phyloP scores from a whole-genome alignment of 1,140 invertebrate species.

The Halesus radiatus region DNA sequence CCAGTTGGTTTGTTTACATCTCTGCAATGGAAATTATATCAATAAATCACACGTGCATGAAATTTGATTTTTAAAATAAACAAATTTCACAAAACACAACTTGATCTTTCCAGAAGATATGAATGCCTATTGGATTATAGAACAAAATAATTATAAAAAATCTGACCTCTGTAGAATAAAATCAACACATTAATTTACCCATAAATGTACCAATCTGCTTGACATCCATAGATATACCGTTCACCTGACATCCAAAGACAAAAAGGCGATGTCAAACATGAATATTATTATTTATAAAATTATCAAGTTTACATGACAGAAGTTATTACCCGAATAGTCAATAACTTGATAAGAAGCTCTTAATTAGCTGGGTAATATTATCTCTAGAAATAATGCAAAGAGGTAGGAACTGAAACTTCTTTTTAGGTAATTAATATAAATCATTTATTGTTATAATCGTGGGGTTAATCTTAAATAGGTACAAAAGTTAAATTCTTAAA shows the following conservation, averaged over 20 bases:
- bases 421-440: too few species aligned
- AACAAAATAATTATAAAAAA: constrained; percentile 27
- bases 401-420: too few species aligned
- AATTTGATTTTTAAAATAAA: neutral
- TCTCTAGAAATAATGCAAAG: too few species aligned
- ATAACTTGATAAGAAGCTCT: too few species aligned
- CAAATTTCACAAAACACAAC: neutral
- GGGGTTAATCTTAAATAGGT: too few species aligned
- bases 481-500: too few species aligned
- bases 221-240: neutral
- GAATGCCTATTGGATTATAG: neutral
- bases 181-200: constrained; percentile 1
- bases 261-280: neutral
- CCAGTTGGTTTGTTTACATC: constrained; percentile 49
- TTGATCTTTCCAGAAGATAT: neutral
- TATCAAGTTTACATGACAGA: too few species aligned
- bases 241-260: neutral
- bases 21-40: constrained; percentile 31
- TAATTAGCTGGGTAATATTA: too few species aligned
- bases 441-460: too few species aligned
- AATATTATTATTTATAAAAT: too few species aligned
- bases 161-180: constrained; percentile 30
- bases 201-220: neutral
- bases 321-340: too few species aligned
- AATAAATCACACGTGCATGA: neutral